Percentiles rank a stretch among this genome's conserved stretches.
phyloP scores from a whole-genome alignment of 92 coral and sea anemone species.

The Porites divaricata region DNA sequence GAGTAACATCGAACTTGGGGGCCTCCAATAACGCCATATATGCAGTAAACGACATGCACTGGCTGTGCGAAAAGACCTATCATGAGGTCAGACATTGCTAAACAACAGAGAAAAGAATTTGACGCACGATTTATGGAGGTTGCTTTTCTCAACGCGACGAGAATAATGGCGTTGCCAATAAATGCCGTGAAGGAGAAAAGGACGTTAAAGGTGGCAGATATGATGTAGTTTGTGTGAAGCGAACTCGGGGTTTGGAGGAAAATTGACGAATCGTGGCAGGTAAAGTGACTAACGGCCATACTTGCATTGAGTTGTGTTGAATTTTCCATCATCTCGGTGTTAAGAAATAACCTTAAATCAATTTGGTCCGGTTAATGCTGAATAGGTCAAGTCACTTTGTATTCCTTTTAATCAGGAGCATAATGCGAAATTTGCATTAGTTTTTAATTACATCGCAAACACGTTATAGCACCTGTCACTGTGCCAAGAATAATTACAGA shows the following conservation, averaged over 20 bases:
- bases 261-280: conserved; percentile 32
- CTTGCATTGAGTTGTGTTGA: neutral
- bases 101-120: conserved; percentile 2
- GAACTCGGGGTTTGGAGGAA: conserved; percentile 8
- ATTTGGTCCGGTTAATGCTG: neutral
- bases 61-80: conserved; percentile 31
- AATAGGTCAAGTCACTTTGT: neutral
- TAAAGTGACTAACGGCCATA: neutral
- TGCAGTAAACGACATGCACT: conserved; percentile 21
- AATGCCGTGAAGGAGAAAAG: conserved; percentile 6
- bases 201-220: conserved; percentile 3
- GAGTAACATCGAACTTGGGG: conserved; percentile 29
- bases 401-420: neutral
- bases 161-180: conserved; percentile 23
- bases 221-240: conserved; percentile 17
- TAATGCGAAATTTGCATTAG: neutral
- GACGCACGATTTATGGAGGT: conserved; percentile 7
- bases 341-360: neutral
- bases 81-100: conserved; percentile 26
- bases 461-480: neutral
- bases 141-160: neutral
- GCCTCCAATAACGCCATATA: conserved; percentile 22
- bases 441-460: neutral
- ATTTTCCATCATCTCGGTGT: neutral
- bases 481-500: neutral